Conservation (phyloP, 2,888 invertebrate species). For the Melitaea athalia region DNA sequence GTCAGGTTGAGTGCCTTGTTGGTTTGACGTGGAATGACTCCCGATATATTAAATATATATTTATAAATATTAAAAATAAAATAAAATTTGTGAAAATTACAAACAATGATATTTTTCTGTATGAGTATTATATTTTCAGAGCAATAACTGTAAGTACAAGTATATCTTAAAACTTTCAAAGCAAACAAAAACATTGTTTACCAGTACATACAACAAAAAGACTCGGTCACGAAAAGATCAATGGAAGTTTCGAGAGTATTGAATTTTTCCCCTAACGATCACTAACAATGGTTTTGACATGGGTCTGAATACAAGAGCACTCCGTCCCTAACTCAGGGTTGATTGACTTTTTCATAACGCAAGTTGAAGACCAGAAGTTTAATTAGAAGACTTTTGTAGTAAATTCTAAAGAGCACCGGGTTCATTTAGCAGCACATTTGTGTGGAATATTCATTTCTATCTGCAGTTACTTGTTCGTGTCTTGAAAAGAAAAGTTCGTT, state of each 20-base stretch:
- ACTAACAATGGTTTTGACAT: constrained; percentile 62
- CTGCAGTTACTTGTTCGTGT: constrained; percentile 7
- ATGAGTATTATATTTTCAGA: background rate
- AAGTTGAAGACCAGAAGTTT: constrained; percentile 45
- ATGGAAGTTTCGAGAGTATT: constrained; percentile 58
- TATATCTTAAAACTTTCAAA: constrained; percentile 30
- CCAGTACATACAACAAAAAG: constrained; percentile 44
- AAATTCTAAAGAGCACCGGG: constrained; percentile 41
- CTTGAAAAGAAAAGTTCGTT: constrained; percentile 14
- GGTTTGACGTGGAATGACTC: too few species aligned
- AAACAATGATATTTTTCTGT: background rate
- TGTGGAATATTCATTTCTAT: constrained; percentile 32
- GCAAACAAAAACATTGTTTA: constrained; percentile 14
- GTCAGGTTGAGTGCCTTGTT: too few species aligned
- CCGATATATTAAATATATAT: too few species aligned
- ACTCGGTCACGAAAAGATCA: constrained; percentile 52
- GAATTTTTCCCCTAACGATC: constrained; percentile 58
- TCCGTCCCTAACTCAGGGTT: constrained; percentile 35
- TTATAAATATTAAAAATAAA: too few species aligned
- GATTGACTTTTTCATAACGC: constrained; percentile 56
- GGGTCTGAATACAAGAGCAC: constrained; percentile 38
- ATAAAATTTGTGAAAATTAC: too few species aligned
- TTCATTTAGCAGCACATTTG: constrained; percentile 25
- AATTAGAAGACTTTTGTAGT: constrained; percentile 51
- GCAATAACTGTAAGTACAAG: background rate